A percentile compares a stretch with the other conserved stretches of the same genome.
These are phyloP conservation scores for Pelobates cultripes DNA, from an alignment of 2,797 vertebrate genomes.

Conservation along the genomic window DNA sequence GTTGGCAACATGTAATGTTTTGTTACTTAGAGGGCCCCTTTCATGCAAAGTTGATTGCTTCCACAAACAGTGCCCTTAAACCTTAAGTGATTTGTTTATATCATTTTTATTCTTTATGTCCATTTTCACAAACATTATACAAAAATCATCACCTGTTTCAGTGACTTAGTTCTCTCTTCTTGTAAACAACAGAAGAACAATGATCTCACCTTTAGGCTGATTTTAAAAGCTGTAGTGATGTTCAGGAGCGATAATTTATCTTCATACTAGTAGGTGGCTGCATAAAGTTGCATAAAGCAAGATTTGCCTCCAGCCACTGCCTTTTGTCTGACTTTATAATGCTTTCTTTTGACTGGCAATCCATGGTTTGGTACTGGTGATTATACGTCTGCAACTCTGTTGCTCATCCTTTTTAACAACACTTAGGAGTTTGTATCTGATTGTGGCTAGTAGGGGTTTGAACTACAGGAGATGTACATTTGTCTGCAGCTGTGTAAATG, in stretches of 20 bases:
- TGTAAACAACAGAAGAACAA: no score
- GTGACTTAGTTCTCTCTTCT: no score
- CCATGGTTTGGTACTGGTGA: not conserved
- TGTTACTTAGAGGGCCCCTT: no score
- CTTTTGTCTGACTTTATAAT: constrained; percentile 34
- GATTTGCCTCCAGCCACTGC: not conserved
- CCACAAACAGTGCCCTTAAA: no score
- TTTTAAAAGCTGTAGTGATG: not conserved
- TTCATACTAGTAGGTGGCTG: constrained; percentile 14
- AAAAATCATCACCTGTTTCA: no score
- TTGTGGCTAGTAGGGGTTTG: constrained; percentile 13
- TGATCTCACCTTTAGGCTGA: not conserved
- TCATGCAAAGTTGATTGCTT: no score
- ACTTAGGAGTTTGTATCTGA: not conserved
- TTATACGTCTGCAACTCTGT: constrained; percentile 2
- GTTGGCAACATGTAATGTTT: no score
- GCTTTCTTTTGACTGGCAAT: not conserved
- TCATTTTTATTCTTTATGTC: no score
- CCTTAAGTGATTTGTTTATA: no score
- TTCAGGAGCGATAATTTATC: constrained; percentile 5
- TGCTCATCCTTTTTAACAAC: not conserved
- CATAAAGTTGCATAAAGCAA: not conserved
- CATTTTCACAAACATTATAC: no score
- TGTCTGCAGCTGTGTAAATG: constrained; percentile 16
- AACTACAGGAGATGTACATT: constrained; percentile 14